Base-by-base conservation (phyloP, 2,113 vertebrate genomes). In the Octodon degus region DNA sequence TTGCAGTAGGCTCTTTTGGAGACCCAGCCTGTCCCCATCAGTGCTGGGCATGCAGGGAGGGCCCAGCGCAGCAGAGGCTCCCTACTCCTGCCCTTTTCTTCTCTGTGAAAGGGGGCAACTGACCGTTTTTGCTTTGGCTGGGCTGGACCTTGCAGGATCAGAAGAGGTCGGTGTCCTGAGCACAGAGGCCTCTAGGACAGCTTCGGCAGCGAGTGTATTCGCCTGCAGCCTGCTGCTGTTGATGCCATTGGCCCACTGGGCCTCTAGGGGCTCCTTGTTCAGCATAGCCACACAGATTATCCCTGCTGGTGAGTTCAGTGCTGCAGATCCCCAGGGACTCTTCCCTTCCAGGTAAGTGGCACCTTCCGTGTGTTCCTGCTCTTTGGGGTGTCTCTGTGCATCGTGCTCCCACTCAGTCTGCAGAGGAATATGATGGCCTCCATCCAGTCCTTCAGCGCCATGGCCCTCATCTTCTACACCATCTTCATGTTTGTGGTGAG, bases 371-470 rank as follows among this genome's bases (percentile, higher is more conserved):
- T 99, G 17, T 58, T 99, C 92, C 98, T 99, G 97, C 99, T 99
- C 95, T 98, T 99, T 0, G 96, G 96, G 0, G 99, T 99, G 87
- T 99, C 99, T 1, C 96, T 99, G 93, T 99, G 99, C 97, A 99
- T 99, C 0, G 99, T 99, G 12, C 99, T 99, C 12, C 99, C 99
- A 0, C 97, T 99, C 93, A 99, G 99, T 98, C 99, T 99, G 90
- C 99, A 99, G 99, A 99, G 99, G 97, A 99, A 99, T 98, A 98
- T 99, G 99, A 99, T 99, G 99, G 99, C 99, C 90, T 99, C 99
- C 98, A 99, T 99, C 62, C 99, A 99, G 99, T 99, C 99, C 30
- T 99, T 99, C 98, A 99, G 99, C 0, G 99, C 99, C 93, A 99
- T 99, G 99, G 99, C 99, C 0, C 99, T 99, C 76, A 98, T 99